A percentile compares a stretch with the other conserved stretches of the same genome.
Conservation (phyloP, 1,140 invertebrate species). For the Augochlora pura region DNA sequence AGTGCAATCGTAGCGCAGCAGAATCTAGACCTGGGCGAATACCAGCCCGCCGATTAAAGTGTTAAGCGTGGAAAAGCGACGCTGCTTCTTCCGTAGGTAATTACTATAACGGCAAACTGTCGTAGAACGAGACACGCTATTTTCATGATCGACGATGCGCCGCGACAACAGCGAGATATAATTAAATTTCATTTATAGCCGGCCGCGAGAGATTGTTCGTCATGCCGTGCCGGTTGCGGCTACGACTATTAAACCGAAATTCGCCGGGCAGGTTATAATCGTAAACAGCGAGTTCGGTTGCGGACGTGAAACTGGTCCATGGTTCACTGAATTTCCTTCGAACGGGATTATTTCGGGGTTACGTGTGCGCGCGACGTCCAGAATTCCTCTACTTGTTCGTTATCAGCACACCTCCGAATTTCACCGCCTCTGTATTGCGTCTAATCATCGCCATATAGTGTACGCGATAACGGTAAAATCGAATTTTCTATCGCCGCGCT, state of each 20-base stretch:
- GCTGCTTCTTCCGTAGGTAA: neutral
- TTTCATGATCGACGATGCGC: constrained; percentile 12
- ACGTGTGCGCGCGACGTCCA: neutral
- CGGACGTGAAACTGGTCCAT: constrained; percentile 28
- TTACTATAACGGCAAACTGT: constrained; percentile 7
- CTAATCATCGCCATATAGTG: neutral
- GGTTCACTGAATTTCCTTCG: constrained; percentile 48
- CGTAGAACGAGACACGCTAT: neutral
- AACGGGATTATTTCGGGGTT: constrained; percentile 4
- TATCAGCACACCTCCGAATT: neutral
- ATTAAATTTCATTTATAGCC: constrained; percentile 51
- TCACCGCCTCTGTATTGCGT: neutral
- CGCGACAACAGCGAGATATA: constrained; percentile 19
- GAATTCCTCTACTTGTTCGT: constrained; percentile 21
- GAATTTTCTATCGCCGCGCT: neutral
- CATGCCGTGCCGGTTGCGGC: constrained; percentile 15
- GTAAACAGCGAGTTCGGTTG: constrained; percentile 50
- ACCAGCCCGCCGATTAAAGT: neutral
- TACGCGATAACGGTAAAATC: constrained; percentile 2
- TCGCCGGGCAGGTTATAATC: constrained; percentile 57
- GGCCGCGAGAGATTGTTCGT: constrained; percentile 37
- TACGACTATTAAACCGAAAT: constrained; percentile 59
- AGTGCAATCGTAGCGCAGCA: too few species aligned
- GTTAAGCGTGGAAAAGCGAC: neutral
- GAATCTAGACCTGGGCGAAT: too few species aligned